A percentile compares a stretch with the other conserved stretches of the same genome.
Evolutionary conservation across 2,113 vertebrate genomes (phyloP).

Genomic region (Pedetes capensis): DNA sequence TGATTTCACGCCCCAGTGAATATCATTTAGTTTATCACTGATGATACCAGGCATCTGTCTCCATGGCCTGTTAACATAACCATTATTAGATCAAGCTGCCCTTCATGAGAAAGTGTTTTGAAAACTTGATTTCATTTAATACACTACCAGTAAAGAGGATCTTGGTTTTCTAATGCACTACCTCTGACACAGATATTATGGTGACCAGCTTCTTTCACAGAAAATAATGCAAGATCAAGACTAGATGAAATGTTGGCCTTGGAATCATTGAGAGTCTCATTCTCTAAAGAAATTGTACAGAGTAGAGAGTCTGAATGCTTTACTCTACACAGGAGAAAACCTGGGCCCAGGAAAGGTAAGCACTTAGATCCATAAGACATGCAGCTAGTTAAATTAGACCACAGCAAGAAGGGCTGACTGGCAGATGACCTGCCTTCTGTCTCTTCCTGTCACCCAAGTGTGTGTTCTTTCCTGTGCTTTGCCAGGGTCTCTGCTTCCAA

Average conservation of each 20-base stretch:
- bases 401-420: neutral
- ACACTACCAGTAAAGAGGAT: neutral
- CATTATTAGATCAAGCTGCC: neutral
- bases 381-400: neutral
- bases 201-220: neutral
- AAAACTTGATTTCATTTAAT: neutral
- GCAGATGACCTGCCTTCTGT: neutral
- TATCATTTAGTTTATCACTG: fast-evolving
- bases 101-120: neutral
- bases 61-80: neutral
- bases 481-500: neutral
- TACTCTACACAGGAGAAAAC: neutral
- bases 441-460: neutral
- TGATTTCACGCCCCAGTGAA: neutral
- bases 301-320: neutral
- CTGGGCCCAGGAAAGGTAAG: neutral
- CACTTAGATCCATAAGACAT: neutral
- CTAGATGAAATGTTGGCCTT: neutral
- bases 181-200: neutral
- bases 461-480: neutral
- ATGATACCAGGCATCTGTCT: neutral
- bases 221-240: neutral
- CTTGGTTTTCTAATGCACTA: neutral
- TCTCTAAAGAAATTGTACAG: neutral
- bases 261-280: neutral